Evolutionary conservation across 2,113 vertebrate species (phyloP).

Genomic region (Cottus gobio): DNA sequence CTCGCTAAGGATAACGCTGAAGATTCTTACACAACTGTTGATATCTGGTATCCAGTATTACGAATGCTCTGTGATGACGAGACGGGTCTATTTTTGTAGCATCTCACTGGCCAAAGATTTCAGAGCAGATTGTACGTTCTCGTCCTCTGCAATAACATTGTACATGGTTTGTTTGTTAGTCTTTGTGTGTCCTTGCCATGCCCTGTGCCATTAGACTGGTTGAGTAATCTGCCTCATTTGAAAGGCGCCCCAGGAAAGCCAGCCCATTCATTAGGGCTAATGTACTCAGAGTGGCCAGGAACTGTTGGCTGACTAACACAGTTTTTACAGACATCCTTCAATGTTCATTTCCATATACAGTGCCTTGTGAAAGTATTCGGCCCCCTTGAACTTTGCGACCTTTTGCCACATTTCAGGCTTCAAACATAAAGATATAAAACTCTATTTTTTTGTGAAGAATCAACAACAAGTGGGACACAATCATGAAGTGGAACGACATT

Average conservation of each 20-base stretch:
- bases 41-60: not conserved
- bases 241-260: slow-evolving; percentile 42
- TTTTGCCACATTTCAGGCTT: too few species aligned
- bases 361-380: too few species aligned
- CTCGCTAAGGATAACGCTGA: slow-evolving; percentile 37
- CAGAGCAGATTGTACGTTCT: not conserved
- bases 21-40: slow-evolving; percentile 46
- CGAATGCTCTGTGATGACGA: not conserved
- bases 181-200: slow-evolving; percentile 14
- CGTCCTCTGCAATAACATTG: not conserved
- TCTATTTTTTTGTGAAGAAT: too few species aligned
- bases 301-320: slow-evolving; percentile 17
- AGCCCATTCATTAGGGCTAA: slow-evolving; percentile 42
- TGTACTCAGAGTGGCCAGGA: slow-evolving; percentile 31
- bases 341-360: not conserved
- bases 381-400: too few species aligned
- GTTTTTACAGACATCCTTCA: not conserved
- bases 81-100: not conserved
- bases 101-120: not conserved
- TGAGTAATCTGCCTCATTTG: slow-evolving; percentile 47
- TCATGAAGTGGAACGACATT: too few species aligned
- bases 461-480: too few species aligned
- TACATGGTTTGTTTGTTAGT: not conserved
- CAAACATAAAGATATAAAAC: too few species aligned
- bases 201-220: slow-evolving; percentile 22